A percentile compares a stretch with the other conserved stretches of the same genome.
Conservation (phyloP, 2,113 vertebrate genomes). For the Dasyprocta punctata region DNA sequence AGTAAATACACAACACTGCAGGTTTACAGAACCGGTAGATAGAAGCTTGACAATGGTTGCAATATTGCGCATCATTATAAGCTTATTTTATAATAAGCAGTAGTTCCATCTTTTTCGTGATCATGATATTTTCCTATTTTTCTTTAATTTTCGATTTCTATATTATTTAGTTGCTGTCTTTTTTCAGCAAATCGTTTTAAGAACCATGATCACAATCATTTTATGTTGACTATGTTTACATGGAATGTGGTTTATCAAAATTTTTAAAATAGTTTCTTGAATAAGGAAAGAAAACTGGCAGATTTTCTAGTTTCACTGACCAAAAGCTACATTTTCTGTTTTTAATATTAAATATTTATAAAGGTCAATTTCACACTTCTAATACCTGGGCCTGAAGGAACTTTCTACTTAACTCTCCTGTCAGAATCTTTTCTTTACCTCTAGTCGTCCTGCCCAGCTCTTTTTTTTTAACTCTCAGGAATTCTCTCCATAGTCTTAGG, state of each 20-base stretch:
- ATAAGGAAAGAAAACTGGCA: neutral
- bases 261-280: neutral
- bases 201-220: neutral
- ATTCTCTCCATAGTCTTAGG: neutral
- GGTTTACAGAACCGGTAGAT: no score
- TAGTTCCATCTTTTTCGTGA: neutral
- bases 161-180: neutral
- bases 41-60: no score
- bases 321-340: neutral
- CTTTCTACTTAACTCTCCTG: neutral
- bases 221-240: neutral
- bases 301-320: neutral
- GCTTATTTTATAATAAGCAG: neutral
- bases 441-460: neutral
- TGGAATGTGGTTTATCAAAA: neutral
- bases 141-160: neutral
- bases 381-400: neutral
- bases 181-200: neutral
- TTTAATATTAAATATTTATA: neutral
- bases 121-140: neutral
- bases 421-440: neutral
- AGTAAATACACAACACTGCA: no score
- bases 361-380: neutral
- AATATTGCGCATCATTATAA: no score
- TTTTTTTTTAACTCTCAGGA: neutral